phyloP scores from a whole-genome alignment of 2,113 vertebrate species.

The Emberiza fucata region DNA sequence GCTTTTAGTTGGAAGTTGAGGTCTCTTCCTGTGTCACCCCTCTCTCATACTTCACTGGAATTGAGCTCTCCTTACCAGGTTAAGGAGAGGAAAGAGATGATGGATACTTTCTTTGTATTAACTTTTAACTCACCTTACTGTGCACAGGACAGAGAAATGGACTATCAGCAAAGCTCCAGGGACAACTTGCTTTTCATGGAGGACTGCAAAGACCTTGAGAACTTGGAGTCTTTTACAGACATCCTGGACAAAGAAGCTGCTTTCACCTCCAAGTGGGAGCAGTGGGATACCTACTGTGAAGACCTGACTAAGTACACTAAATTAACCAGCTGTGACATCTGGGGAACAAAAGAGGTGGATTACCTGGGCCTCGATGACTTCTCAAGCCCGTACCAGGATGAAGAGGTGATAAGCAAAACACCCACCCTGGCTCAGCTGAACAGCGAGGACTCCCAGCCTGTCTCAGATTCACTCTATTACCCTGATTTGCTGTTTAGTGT shows the following conservation, averaged over 20 bases:
- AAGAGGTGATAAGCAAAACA: slow-evolving; percentile 94
- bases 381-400: slow-evolving; percentile 97
- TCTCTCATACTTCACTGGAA: background rate
- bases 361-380: slow-evolving; percentile 96
- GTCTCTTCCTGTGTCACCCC: background rate
- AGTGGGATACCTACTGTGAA: slow-evolving; percentile 99
- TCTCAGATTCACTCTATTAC: slow-evolving; percentile 91
- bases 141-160: slow-evolving; percentile 91
- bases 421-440: slow-evolving; percentile 97
- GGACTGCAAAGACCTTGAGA: slow-evolving; percentile 90
- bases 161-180: slow-evolving; percentile 90
- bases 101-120: background rate
- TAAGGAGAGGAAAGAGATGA: background rate
- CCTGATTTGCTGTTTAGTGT: slow-evolving; percentile 81
- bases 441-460: slow-evolving; percentile 95
- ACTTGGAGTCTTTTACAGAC: slow-evolving; percentile 86
- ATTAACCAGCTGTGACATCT: slow-evolving; percentile 97
- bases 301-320: slow-evolving; percentile 97
- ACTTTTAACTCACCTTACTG: background rate
- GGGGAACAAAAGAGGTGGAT: slow-evolving; percentile 99
- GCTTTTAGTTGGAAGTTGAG: background rate
- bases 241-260: slow-evolving; percentile 86
- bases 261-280: slow-evolving; percentile 90
- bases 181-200: slow-evolving; percentile 85
- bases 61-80: background rate